Conservation (phyloP, 2,797 vertebrate species). For the Okamejei kenojei region DNA sequence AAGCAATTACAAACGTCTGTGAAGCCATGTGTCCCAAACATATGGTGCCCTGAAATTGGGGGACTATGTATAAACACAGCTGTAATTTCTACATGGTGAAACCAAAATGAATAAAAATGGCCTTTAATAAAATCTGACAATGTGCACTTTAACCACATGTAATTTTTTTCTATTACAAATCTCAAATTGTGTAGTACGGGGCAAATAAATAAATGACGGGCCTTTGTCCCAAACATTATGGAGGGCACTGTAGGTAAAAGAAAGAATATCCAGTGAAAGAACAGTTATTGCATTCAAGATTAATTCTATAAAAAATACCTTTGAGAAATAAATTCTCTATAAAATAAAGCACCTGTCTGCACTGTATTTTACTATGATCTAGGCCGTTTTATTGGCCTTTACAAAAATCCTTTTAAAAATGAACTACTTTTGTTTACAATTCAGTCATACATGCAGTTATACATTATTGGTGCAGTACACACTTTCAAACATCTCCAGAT, state of each 20-base stretch:
- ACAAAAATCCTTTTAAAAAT: slow-evolving; percentile 16
- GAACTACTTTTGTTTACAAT: background rate
- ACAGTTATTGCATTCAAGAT: background rate
- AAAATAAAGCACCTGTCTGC: background rate
- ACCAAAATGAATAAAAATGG: too few species aligned
- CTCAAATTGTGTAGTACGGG: too few species aligned
- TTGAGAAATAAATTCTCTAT: background rate
- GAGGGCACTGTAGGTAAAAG: background rate
- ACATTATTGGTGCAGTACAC: slow-evolving; percentile 18
- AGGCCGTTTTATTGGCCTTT: background rate
- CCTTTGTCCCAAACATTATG: too few species aligned
- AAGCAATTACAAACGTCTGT: too few species aligned
- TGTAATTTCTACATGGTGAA: too few species aligned
- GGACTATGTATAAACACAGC: too few species aligned
- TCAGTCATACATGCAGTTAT: slow-evolving; percentile 19
- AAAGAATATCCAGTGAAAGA: slow-evolving; percentile 14
- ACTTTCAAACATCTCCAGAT: slow-evolving; percentile 17
- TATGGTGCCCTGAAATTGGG: too few species aligned
- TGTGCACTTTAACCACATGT: too few species aligned
- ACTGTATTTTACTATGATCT: background rate
- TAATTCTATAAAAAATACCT: background rate
- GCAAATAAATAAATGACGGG: too few species aligned
- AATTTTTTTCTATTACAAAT: too few species aligned
- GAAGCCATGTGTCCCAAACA: too few species aligned
- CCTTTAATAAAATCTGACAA: too few species aligned